Evolutionary conservation across 53 echinoderm and acorn worm species (phyloP).

Genomic region (Stichopus horrens): DNA sequence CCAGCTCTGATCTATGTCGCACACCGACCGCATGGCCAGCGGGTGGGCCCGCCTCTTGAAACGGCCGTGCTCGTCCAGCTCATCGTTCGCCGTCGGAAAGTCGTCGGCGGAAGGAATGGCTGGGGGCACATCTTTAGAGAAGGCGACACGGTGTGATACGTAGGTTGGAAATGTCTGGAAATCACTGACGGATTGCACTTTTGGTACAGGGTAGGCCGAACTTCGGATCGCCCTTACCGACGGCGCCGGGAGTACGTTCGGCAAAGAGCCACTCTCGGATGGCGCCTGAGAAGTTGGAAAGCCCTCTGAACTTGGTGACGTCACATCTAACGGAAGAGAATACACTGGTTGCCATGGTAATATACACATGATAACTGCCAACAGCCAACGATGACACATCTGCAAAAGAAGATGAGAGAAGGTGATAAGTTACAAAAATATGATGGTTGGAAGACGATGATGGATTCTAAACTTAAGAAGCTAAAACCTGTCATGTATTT

Average conservation of each 20-base stretch:
- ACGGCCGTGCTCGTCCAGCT: constrained; percentile 39
- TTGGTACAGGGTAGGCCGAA: constrained; percentile 17
- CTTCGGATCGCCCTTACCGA: constrained; percentile 2
- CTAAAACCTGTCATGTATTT: too few species aligned
- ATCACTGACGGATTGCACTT: constrained; percentile 54
- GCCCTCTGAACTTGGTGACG: constrained; percentile 54
- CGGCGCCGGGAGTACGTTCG: constrained; percentile 50
- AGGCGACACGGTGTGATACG: constrained; percentile 76
- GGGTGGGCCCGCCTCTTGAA: constrained; percentile 57
- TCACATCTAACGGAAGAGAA: constrained; percentile 53
- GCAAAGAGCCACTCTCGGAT: constrained; percentile 43
- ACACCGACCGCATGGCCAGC: constrained; percentile 12
- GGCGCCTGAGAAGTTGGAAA: constrained; percentile 49
- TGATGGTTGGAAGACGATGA: too few species aligned
- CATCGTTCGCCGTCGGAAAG: constrained; percentile 54
- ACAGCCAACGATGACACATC: constrained; percentile 69
- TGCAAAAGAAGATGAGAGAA: constrained; percentile 42
- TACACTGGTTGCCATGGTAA: constrained; percentile 71
- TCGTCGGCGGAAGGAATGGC: constrained; percentile 33
- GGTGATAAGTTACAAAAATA: background rate
- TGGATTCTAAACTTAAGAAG: too few species aligned
- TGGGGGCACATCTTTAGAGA: constrained; percentile 57
- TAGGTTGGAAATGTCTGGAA: constrained; percentile 61
- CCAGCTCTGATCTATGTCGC: constrained; percentile 69
- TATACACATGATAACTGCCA: constrained; percentile 62